A percentile compares a stretch with the other conserved stretches of the same genome.
Conservation (phyloP, 2,888 invertebrate species). For the Halictus quadricinctus region DNA sequence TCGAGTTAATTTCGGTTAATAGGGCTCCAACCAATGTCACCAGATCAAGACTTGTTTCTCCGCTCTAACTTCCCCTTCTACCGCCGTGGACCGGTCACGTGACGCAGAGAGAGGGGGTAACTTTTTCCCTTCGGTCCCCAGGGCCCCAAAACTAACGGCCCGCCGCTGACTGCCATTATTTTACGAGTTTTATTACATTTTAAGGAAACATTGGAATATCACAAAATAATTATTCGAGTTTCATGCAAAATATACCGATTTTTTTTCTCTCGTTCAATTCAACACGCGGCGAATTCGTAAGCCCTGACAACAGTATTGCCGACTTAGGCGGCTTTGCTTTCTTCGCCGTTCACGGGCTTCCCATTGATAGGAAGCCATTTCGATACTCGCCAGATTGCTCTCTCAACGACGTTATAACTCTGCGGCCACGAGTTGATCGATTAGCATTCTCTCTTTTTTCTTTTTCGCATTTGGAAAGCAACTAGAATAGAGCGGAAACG, state of each 20-base stretch:
- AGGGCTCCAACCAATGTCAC: too few relatives aligned
- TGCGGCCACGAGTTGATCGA: constrained; percentile 1
- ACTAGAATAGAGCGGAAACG: not conserved
- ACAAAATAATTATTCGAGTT: not conserved
- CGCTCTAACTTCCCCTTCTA: too few relatives aligned
- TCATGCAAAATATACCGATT: not conserved
- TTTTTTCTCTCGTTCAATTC: not conserved
- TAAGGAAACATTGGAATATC: not conserved
- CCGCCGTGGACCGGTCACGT: too few relatives aligned
- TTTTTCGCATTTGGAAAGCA: not conserved
- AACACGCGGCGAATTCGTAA: not conserved
- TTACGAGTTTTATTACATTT: too few relatives aligned
- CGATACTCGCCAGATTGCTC: constrained; percentile 28
- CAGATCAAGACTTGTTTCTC: too few relatives aligned
- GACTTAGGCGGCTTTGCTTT: constrained; percentile 22
- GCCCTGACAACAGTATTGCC: constrained; percentile 9
- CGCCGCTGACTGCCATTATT: too few relatives aligned
- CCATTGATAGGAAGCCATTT: constrained; percentile 38
- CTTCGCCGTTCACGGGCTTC: constrained; percentile 24
- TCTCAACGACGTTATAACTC: constrained; percentile 3
- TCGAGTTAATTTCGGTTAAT: too few relatives aligned
- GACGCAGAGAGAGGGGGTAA: too few relatives aligned
- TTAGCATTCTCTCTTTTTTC: not conserved
- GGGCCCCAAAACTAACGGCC: too few relatives aligned
- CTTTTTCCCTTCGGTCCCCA: too few relatives aligned